Evolutionary conservation across 2,888 invertebrate species (phyloP).

Genomic region (Drosophila aldrichi): DNA sequence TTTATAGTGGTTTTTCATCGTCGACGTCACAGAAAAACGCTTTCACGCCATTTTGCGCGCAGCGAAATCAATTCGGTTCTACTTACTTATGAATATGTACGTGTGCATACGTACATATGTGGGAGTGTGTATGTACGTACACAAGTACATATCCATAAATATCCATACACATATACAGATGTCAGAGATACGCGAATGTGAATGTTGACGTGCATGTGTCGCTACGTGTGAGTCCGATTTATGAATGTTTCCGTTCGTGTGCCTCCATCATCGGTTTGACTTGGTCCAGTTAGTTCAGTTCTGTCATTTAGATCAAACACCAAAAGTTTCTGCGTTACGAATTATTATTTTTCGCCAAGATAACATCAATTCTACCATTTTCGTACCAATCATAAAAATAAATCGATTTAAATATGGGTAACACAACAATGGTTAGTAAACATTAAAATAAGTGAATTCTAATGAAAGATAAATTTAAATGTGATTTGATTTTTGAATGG

Average conservation of each 20-base stretch:
- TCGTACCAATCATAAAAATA: not conserved
- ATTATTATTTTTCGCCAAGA: constrained; percentile 24
- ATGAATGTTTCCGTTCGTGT: constrained; percentile 68
- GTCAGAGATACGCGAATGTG: constrained; percentile 4
- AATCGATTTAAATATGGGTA: constrained; percentile 57
- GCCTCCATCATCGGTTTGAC: constrained; percentile 70
- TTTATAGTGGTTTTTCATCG: constrained; percentile 81
- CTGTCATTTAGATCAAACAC: constrained; percentile 80
- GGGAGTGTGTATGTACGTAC: constrained; percentile 1
- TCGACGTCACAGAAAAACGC: constrained; percentile 56
- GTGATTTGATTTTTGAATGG: not conserved
- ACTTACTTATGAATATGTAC: constrained; percentile 30
- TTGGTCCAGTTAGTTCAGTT: constrained; percentile 83
- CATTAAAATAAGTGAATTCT: not conserved
- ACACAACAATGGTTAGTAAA: constrained; percentile 71
- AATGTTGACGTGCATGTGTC: constrained; percentile 49
- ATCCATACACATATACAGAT: constrained; percentile 11
- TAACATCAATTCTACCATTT: constrained; percentile 7
- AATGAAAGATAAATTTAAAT: not conserved
- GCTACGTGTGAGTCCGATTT: constrained; percentile 50
- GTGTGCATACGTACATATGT: constrained; percentile 4
- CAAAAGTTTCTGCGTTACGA: constrained; percentile 56
- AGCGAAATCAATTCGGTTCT: constrained; percentile 46
- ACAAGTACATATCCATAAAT: constrained; percentile 17
- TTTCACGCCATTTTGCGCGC: constrained; percentile 58